Percentiles rank a stretch among this genome's conserved stretches.
Conservation (phyloP, 2,888 invertebrate genomes). For the Spodoptera exigua region DNA sequence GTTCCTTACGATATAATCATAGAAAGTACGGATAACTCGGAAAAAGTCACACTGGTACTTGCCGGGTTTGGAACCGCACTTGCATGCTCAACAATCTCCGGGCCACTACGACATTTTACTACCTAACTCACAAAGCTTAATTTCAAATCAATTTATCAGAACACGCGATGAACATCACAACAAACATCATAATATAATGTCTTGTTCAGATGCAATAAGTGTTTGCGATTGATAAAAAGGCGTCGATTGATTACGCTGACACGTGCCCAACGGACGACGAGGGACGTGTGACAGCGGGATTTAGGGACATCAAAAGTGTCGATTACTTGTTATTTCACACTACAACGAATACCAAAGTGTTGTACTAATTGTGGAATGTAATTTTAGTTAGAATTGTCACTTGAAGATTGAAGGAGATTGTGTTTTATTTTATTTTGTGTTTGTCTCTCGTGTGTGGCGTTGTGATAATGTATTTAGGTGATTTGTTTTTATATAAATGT, state of each 20-base stretch:
- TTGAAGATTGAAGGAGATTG: slow-evolving; percentile 20
- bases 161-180: slow-evolving; percentile 21
- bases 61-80: no score
- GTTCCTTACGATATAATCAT: no score
- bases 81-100: no score
- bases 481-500: no score
- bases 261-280: slow-evolving; percentile 57
- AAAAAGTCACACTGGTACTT: no score
- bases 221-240: slow-evolving; percentile 66
- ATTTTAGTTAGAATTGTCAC: slow-evolving; percentile 51
- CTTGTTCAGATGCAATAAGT: slow-evolving; percentile 54
- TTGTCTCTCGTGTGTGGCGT: neutral
- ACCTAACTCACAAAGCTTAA: no score
- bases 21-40: no score
- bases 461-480: slow-evolving; percentile 12
- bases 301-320: slow-evolving; percentile 61
- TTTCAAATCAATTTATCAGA: no score
- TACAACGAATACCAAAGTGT: slow-evolving; percentile 48
- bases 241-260: slow-evolving; percentile 63
- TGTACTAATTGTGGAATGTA: slow-evolving; percentile 58
- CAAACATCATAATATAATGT: slow-evolving; percentile 42
- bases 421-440: slow-evolving; percentile 30
- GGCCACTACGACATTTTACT: no score
- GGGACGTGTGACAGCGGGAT: slow-evolving; percentile 39
- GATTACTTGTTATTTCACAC: slow-evolving; percentile 55